These are phyloP conservation scores for Clytia hemisphaerica DNA, from an alignment of 30 jellyfish, hydroid and myxozoan species.

Conservation along the genomic window DNA sequence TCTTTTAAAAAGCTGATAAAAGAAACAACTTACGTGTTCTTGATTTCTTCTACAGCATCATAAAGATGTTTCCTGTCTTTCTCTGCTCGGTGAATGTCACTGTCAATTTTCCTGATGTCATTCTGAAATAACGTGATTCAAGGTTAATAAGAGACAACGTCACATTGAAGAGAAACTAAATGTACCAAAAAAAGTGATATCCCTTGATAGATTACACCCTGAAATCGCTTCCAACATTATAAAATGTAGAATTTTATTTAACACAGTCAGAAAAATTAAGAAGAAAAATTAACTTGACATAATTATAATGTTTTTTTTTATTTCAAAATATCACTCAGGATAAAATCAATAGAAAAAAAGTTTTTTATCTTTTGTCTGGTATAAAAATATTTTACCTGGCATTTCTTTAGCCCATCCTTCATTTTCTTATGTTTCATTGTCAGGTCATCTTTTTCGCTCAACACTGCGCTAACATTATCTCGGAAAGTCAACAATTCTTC, in stretches of 20 bases:
- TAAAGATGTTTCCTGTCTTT: slow-evolving; percentile 45
- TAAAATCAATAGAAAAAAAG: too few species aligned
- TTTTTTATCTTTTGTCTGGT: neutral
- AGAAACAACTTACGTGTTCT: slow-evolving; percentile 39
- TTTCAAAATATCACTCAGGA: too few species aligned
- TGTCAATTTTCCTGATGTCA: neutral
- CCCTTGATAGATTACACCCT: too few species aligned
- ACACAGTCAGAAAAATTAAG: too few species aligned
- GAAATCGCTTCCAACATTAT: too few species aligned
- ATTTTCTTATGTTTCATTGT: slow-evolving; percentile 17
- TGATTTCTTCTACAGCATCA: slow-evolving; percentile 56
- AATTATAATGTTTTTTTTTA: too few species aligned
- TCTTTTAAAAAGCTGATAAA: neutral
- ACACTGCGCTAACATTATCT: slow-evolving; percentile 41
- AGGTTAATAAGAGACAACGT: too few species aligned
- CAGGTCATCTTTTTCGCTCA: slow-evolving; percentile 28
- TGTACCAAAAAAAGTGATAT: too few species aligned
- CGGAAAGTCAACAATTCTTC: neutral
- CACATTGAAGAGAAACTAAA: too few species aligned
- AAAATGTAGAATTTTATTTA: too few species aligned
- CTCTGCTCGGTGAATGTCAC: slow-evolving; percentile 7
- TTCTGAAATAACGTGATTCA: too few species aligned
- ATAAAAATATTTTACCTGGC: slow-evolving; percentile 26
- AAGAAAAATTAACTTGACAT: too few species aligned
- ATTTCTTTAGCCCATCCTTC: slow-evolving; percentile 21